These are phyloP conservation scores for Ptychodera flava DNA, from an alignment of 35 echinoderm and acorn worm species.

Conservation along the genomic window DNA sequence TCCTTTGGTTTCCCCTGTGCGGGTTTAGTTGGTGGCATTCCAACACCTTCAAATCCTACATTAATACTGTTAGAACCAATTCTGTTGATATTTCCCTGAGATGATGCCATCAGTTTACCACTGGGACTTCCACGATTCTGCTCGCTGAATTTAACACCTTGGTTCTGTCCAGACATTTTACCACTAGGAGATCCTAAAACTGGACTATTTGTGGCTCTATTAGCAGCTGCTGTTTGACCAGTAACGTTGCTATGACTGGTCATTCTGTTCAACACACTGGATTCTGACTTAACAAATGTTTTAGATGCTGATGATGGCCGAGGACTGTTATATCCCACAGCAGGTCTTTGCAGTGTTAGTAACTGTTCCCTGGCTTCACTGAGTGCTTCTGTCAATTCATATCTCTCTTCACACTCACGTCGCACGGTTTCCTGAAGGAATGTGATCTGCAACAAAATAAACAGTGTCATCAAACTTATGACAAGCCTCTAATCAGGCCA, in stretches of 20 bases:
- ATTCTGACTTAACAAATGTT: neutral
- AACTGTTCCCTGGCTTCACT: constrained; percentile 79
- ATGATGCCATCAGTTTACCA: neutral
- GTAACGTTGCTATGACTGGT: neutral
- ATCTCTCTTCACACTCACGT: constrained; percentile 88
- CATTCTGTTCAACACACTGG: neutral
- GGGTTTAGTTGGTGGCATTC: neutral
- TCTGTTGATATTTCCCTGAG: neutral
- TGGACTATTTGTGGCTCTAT: neutral
- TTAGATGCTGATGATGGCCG: neutral
- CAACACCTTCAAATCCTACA: constrained; percentile 10
- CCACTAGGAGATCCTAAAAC: neutral
- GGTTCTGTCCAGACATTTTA: neutral
- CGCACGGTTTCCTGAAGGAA: constrained; percentile 90
- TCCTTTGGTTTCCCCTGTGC: constrained; percentile 3
- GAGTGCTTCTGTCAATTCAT: constrained; percentile 78
- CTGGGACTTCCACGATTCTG: neutral
- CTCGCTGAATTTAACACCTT: neutral
- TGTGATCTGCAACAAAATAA: constrained; percentile 43
- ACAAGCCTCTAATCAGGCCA: neutral
- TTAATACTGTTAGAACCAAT: neutral
- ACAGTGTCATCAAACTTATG: neutral
- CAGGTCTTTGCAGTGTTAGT: constrained; percentile 27
- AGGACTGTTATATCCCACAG: neutral
- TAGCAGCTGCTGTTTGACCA: neutral